A percentile compares a stretch with the other conserved stretches of the same genome.
phyloP scores from a whole-genome alignment of 1,140 invertebrate species.

The Drosophila mayri region DNA sequence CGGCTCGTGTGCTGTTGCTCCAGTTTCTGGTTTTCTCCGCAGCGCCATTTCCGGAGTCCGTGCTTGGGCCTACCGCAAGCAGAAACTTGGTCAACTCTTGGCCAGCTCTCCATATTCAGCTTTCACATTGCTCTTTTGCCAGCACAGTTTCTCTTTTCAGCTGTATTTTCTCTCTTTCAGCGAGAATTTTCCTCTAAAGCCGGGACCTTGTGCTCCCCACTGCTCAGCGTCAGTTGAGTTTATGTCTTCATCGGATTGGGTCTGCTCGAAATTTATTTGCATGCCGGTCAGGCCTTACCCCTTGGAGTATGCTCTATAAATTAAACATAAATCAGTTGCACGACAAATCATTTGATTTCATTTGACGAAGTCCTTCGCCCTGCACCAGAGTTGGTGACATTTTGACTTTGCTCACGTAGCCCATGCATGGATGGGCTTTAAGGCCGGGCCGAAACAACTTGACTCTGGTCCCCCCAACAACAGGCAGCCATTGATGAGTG shows the following conservation, averaged over 20 bases:
- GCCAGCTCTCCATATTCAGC: conserved; percentile 51
- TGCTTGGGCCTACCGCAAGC: conserved; percentile 63
- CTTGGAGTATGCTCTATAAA: conserved; percentile 71
- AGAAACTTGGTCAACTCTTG: conserved; percentile 64
- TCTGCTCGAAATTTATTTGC: conserved; percentile 75
- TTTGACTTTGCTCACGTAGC: conserved; percentile 31
- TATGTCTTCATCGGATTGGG: conserved; percentile 74
- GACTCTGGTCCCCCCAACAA: conserved; percentile 21
- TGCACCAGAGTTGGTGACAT: conserved; percentile 21
- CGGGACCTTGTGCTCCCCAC: conserved; percentile 28
- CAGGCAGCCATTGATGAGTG: conserved; percentile 39
- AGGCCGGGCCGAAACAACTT: conserved; percentile 12
- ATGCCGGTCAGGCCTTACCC: conserved; percentile 71
- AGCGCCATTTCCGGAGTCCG: conserved; percentile 15
- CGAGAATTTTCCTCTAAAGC: conserved; percentile 5
- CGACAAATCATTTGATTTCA: conserved; percentile 81
- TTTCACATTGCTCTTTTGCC: conserved; percentile 11
- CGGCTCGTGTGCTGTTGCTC: conserved; percentile 54
- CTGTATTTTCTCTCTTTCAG: background rate
- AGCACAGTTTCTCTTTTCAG: background rate
- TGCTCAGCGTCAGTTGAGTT: conserved; percentile 56
- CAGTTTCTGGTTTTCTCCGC: conserved; percentile 43
- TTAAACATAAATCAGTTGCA: conserved; percentile 80
- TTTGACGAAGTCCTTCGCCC: conserved; percentile 45
- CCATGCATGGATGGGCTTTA: conserved; percentile 31